A percentile compares a stretch with the other conserved stretches of the same genome.
Conservation (phyloP, 2,797 vertebrate species). For the Phoxinus dragarum region DNA sequence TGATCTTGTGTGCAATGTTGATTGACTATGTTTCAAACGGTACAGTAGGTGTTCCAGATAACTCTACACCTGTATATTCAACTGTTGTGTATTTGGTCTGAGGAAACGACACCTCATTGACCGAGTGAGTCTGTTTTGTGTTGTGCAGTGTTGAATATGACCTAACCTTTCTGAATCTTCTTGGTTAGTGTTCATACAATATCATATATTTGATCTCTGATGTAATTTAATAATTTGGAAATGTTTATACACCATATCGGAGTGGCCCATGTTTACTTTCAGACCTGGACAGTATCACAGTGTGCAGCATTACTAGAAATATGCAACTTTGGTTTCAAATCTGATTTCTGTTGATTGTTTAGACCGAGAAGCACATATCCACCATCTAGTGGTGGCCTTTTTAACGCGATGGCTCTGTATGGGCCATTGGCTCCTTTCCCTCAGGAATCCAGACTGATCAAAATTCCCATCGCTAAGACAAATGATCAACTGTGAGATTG, state of each 20-base stretch:
- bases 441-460: conserved; percentile 45
- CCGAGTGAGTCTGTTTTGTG: conserved; percentile 23
- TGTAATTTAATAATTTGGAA: neutral
- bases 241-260: conserved; percentile 11
- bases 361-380: conserved; percentile 11
- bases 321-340: conserved; percentile 19
- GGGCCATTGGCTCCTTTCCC: conserved; percentile 16
- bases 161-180: conserved; percentile 22
- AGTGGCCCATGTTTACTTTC: conserved; percentile 1
- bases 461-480: neutral
- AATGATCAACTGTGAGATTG: conserved; percentile 9
- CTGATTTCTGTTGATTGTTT: neutral
- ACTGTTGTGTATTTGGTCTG: conserved; percentile 28
- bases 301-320: conserved; percentile 10
- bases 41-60: conserved; percentile 24
- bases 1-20: conserved; percentile 18
- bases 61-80: neutral
- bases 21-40: conserved; percentile 36
- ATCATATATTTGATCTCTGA: neutral
- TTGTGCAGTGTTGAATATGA: conserved; percentile 38
- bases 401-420: conserved; percentile 2
- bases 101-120: neutral
- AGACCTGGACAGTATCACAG: conserved; percentile 24
- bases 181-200: conserved; percentile 37
- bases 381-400: conserved; percentile 26